Conservation (phyloP, 2,797 vertebrate species). For the Caiman crocodilus region DNA sequence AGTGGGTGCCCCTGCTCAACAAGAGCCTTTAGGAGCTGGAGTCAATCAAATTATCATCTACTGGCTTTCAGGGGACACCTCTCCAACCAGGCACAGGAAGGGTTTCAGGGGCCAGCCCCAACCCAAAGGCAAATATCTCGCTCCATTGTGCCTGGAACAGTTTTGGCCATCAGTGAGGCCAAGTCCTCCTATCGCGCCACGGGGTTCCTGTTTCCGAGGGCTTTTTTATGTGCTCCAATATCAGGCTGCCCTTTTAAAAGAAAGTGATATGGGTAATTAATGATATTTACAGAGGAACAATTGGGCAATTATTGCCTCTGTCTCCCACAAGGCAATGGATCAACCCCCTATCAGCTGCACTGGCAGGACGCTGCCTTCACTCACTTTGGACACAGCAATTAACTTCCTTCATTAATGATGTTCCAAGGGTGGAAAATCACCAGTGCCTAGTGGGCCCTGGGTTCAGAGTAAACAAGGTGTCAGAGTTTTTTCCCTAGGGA, state of each 20-base stretch:
- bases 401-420: not conserved
- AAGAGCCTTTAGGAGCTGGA: not conserved
- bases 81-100: too few relatives aligned
- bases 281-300: slow-evolving; percentile 63
- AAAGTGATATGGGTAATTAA: slow-evolving; percentile 52
- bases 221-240: not conserved
- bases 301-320: slow-evolving; percentile 54
- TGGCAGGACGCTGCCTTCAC: slow-evolving; percentile 34
- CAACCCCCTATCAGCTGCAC: slow-evolving; percentile 26
- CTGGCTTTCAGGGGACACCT: fast-evolving
- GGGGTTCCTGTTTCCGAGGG: slow-evolving; percentile 5
- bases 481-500: not conserved
- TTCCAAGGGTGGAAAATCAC: not conserved
- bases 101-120: not conserved
- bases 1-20: not conserved
- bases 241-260: slow-evolving; percentile 52
- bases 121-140: not conserved
- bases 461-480: not conserved
- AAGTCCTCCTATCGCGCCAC: not conserved
- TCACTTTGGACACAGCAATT: not conserved
- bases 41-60: not conserved
- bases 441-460: not conserved
- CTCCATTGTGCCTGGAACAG: fast-evolving
- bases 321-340: slow-evolving; percentile 56
- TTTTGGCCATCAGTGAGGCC: not conserved